These are phyloP conservation scores for Uloborus plumipes DNA, from an alignment of 2,888 invertebrate genomes.

Conservation along the genomic window DNA sequence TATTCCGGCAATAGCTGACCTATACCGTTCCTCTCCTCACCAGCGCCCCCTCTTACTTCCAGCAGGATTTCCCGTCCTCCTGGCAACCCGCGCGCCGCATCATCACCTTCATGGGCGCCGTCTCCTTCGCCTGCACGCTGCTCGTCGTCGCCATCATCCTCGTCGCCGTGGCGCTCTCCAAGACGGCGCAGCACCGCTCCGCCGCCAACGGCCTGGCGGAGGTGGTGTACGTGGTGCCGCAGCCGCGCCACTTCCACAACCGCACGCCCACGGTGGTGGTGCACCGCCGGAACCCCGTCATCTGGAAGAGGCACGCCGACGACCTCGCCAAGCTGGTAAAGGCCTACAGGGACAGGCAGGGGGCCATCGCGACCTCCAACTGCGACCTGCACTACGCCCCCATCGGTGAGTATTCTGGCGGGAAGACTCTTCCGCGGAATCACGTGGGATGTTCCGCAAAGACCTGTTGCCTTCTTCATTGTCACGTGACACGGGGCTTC, in stretches of 20 bases:
- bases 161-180: constrained; percentile 52
- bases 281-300: constrained; percentile 33
- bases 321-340: constrained; percentile 36
- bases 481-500: too few species aligned
- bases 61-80: constrained; percentile 60
- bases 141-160: constrained; percentile 60
- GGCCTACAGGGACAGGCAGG: constrained; percentile 47
- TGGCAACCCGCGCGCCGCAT: constrained; percentile 61
- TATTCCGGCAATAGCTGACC: too few species aligned
- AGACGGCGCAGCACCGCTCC: not conserved
- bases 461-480: too few species aligned
- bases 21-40: too few species aligned
- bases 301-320: constrained; percentile 47
- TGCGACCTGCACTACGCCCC: constrained; percentile 53
- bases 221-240: constrained; percentile 49
- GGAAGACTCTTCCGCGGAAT: too few species aligned
- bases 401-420: constrained; percentile 37
- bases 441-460: too few species aligned
- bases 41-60: too few species aligned
- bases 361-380: constrained; percentile 21
- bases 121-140: constrained; percentile 48
- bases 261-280: constrained; percentile 54
- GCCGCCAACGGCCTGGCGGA: constrained; percentile 2
- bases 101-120: constrained; percentile 60
- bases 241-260: constrained; percentile 38